These are phyloP conservation scores for Glomeris maerens DNA, from an alignment of 1,140 invertebrate species.

Conservation along the genomic window DNA sequence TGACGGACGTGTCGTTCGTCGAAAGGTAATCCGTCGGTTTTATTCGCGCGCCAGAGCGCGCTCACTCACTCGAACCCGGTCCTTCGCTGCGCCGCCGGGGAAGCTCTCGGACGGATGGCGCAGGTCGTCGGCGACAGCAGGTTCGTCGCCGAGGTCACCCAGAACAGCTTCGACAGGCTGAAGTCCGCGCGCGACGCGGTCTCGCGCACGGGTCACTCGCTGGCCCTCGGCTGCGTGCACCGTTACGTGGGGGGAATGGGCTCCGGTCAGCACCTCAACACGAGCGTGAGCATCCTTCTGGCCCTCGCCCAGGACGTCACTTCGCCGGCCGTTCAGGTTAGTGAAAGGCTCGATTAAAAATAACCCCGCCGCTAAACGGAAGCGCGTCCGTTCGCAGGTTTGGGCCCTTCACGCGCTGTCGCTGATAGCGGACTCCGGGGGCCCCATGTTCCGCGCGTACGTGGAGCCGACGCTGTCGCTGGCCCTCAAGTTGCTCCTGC, in stretches of 20 bases:
- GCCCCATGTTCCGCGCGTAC: constrained; percentile 94
- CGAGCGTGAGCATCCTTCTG: constrained; percentile 81
- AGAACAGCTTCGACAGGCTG: constrained; percentile 73
- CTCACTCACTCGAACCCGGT: constrained; percentile 70
- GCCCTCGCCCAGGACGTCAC: constrained; percentile 85
- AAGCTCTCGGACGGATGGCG: constrained; percentile 75
- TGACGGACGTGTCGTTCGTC: too few species aligned
- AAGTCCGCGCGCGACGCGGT: constrained; percentile 76
- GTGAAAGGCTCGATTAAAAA: too few species aligned
- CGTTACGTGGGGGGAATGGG: constrained; percentile 78
- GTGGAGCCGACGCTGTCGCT: constrained; percentile 85
- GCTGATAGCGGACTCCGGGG: constrained; percentile 91
- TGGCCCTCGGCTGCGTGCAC: constrained; percentile 83
- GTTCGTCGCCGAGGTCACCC: constrained; percentile 79
- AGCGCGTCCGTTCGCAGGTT: constrained; percentile 49
- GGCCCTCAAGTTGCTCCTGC: constrained; percentile 73
- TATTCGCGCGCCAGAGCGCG: constrained; percentile 35
- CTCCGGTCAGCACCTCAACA: constrained; percentile 79
- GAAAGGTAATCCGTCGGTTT: too few species aligned
- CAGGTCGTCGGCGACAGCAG: constrained; percentile 70
- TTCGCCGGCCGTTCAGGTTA: constrained; percentile 74
- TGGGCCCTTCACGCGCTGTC: constrained; percentile 93
- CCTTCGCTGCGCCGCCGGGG: constrained; percentile 69
- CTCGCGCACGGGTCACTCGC: constrained; percentile 75
- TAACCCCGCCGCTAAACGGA: too few species aligned